Percentiles rank a stretch among this genome's conserved stretches.
These are phyloP conservation scores for Toxotes lorentzi DNA, from an alignment of 2,797 vertebrate genomes.

Conservation along the genomic window DNA sequence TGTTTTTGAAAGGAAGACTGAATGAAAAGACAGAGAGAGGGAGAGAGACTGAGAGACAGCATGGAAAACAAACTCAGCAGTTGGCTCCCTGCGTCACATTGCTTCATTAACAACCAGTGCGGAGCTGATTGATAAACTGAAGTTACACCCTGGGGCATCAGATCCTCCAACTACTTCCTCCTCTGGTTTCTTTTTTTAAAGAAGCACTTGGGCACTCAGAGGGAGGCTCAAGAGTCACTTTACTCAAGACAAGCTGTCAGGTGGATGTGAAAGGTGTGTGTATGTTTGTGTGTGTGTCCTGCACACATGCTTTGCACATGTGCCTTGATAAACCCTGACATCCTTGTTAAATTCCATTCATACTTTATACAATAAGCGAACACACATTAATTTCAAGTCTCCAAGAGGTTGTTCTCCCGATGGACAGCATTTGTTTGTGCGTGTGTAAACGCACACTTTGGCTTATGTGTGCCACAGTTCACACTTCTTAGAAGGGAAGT, in stretches of 20 bases:
- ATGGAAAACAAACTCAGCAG: constrained; percentile 66
- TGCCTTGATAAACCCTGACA: constrained; percentile 6
- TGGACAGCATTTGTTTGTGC: constrained; percentile 20
- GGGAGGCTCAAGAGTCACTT: constrained; percentile 21
- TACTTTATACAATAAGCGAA: background rate
- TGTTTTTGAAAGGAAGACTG: constrained; percentile 83
- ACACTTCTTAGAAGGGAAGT: constrained; percentile 43
- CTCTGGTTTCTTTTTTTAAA: background rate
- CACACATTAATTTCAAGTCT: background rate
- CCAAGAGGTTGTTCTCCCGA: background rate
- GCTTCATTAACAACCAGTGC: constrained; percentile 43
- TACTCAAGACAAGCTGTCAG: constrained; percentile 52
- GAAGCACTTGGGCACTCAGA: background rate
- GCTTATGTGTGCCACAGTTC: constrained; percentile 16
- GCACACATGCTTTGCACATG: constrained; percentile 22
- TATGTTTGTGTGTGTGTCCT: constrained; percentile 23
- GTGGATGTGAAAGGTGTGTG: constrained; percentile 65
- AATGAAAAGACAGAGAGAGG: constrained; percentile 72
- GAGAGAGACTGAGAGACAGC: constrained; percentile 43
- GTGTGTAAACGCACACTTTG: constrained; percentile 26
- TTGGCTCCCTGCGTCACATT: constrained; percentile 27
- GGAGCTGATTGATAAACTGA: constrained; percentile 39
- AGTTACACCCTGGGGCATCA: background rate
- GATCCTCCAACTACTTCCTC: background rate
- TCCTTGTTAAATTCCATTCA: constrained; percentile 4